Evolutionary conservation across 2,888 invertebrate genomes (phyloP).

Genomic region (Calephelis perditalis): DNA sequence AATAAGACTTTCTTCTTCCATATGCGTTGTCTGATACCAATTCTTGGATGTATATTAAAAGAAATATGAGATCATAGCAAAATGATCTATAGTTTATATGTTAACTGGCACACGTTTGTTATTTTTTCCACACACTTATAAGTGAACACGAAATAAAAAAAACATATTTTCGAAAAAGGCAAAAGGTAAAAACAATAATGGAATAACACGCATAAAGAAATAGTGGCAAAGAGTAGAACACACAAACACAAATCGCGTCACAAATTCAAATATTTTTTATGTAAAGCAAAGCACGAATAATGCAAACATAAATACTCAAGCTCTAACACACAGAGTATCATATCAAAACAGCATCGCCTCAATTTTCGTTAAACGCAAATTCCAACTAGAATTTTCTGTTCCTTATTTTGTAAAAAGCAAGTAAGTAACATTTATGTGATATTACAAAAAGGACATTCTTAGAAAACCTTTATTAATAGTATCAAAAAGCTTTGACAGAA

Average conservation of each 20-base stretch:
- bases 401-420: too few species aligned
- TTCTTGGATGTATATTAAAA: too few species aligned
- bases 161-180: neutral
- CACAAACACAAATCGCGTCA: constrained; percentile 77
- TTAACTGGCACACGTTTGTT: too few species aligned
- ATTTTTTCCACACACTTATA: neutral
- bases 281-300: constrained; percentile 43
- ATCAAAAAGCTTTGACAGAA: too few species aligned
- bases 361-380: constrained; percentile 7
- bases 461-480: too few species aligned
- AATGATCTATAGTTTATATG: too few species aligned
- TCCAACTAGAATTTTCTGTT: too few species aligned
- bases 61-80: too few species aligned
- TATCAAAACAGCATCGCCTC: constrained; percentile 14
- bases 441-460: too few species aligned
- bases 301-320: constrained; percentile 25
- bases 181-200: neutral
- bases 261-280: constrained; percentile 48
- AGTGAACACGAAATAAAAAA: neutral
- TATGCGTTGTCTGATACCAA: too few species aligned
- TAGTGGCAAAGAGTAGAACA: constrained; percentile 32
- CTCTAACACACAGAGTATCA: constrained; percentile 18
- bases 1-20: too few species aligned
- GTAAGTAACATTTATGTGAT: too few species aligned
- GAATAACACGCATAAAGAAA: neutral